Percentiles rank a stretch among this genome's conserved stretches.
phyloP scores from a whole-genome alignment of 1,140 invertebrate genomes.

The Andricus grossulariae region DNA sequence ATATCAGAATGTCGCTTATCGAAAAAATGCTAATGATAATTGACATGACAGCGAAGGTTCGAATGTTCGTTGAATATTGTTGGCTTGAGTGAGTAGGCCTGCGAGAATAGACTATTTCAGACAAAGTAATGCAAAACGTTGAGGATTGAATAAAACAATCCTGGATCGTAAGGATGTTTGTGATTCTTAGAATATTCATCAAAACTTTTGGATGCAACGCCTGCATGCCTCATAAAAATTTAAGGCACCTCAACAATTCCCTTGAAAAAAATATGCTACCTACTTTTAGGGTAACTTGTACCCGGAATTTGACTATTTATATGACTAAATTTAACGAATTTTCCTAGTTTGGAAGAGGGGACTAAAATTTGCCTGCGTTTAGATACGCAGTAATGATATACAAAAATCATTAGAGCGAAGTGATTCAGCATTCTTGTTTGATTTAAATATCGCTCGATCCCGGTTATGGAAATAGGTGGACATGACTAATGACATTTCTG shows the following conservation, averaged over 20 bases:
- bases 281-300: too few species aligned
- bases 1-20: not conserved
- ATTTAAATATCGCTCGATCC: too few species aligned
- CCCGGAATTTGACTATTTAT: too few species aligned
- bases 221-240: slow-evolving; percentile 24
- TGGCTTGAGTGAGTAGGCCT: slow-evolving; percentile 40
- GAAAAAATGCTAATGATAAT: not conserved
- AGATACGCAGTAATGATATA: too few species aligned
- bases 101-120: slow-evolving; percentile 49
- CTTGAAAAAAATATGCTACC: not conserved
- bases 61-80: not conserved
- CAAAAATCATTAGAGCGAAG: too few species aligned
- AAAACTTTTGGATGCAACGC: slow-evolving; percentile 43
- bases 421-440: too few species aligned
- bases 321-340: too few species aligned
- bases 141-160: slow-evolving; percentile 41
- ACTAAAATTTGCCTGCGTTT: too few species aligned
- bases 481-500: too few species aligned
- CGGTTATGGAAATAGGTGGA: too few species aligned
- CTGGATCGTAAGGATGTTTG: slow-evolving; percentile 44
- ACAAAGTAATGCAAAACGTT: slow-evolving; percentile 42
- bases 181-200: slow-evolving; percentile 41
- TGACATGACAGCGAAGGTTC: not conserved
- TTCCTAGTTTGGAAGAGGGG: too few species aligned
- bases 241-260: not conserved